Evolutionary conservation across 2,113 vertebrate species (phyloP).

Genomic region (Turnix velox): DNA sequence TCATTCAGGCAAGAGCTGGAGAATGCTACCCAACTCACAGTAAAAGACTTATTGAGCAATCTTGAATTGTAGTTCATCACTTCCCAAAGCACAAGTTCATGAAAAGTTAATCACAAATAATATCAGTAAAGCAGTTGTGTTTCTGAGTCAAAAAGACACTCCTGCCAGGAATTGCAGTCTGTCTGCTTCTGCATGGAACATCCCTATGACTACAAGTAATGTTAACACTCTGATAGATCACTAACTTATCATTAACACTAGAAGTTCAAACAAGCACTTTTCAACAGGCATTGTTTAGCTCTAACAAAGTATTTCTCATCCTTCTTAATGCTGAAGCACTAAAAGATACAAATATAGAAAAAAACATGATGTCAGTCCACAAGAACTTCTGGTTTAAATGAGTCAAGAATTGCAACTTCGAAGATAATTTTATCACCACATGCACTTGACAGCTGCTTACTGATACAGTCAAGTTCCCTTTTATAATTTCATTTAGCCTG

Average conservation of each 20-base stretch:
- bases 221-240: not conserved
- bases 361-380: not conserved
- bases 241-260: not conserved
- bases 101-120: not conserved
- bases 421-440: not conserved
- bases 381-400: not conserved
- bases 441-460: not conserved
- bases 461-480: not conserved
- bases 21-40: not conserved
- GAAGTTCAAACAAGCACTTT: not conserved
- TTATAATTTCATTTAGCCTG: constrained; percentile 2
- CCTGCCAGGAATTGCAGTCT: not conserved
- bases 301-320: not conserved
- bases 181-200: not conserved
- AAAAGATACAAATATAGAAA: not conserved
- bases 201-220: not conserved
- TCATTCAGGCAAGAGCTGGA: not conserved
- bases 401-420: not conserved
- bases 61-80: not conserved
- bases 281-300: not conserved
- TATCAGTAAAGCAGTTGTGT: not conserved
- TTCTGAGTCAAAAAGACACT: not conserved
- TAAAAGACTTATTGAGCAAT: not conserved
- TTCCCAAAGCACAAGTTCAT: not conserved
- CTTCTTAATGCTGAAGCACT: not conserved